A percentile compares a stretch with the other conserved stretches of the same genome.
Conservation (phyloP, 1,140 invertebrate genomes). For the Ylistrum balloti region DNA sequence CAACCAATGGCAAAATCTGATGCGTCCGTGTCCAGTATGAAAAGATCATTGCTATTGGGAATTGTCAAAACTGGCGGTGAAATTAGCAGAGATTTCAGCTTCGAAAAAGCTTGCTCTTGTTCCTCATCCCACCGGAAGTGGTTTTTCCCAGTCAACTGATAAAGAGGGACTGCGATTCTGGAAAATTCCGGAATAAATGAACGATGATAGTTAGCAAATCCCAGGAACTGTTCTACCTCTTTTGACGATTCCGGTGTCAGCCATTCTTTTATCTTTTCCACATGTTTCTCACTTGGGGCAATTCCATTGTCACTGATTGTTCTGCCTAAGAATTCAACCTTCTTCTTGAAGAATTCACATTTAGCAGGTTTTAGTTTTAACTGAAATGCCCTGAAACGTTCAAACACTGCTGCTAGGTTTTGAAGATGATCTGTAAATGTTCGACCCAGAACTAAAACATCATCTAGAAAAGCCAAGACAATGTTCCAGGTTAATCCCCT, state of each 20-base stretch:
- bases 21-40: conserved; percentile 51
- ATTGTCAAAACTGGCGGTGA: neutral
- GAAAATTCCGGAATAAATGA: conserved; percentile 46
- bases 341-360: conserved; percentile 52
- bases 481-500: conserved; percentile 58
- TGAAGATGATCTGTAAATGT: conserved; percentile 61
- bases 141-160: conserved; percentile 24
- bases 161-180: neutral
- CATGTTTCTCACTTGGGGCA: conserved; percentile 40
- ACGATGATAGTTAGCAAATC: conserved; percentile 51
- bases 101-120: conserved; percentile 35
- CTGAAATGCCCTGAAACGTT: conserved; percentile 55
- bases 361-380: conserved; percentile 67
- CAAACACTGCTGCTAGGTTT: conserved; percentile 69
- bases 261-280: conserved; percentile 49
- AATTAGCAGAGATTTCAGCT: neutral
- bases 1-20: conserved; percentile 44
- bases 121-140: neutral
- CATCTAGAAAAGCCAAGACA: conserved; percentile 60
- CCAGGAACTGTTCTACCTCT: conserved; percentile 54
- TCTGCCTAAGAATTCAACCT: conserved; percentile 49
- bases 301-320: conserved; percentile 41
- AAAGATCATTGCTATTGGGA: conserved; percentile 28
- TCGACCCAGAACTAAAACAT: conserved; percentile 45
- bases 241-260: neutral